Base-by-base conservation (phyloP, 2,888 invertebrate species). In the Theretra japonica region DNA sequence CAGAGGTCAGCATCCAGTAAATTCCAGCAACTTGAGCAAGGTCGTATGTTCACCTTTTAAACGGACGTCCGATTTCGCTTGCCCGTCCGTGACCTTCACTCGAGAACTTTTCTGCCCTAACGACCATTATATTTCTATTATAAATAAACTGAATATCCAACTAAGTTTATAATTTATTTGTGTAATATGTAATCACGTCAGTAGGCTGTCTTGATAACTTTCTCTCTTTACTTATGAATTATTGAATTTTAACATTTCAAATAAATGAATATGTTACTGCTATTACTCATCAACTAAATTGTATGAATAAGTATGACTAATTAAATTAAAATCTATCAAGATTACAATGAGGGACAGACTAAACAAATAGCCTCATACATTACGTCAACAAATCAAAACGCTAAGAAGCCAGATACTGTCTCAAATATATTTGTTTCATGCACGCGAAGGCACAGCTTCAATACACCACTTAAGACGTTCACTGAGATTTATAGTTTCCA, bases 391-490 rank as follows among this genome's bases (percentile, higher is more conserved):
- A 65, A 69, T 69, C 56, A 71, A 53, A 71, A 30, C 53, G 56
- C 53, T 65, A 71, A 71, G 56, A 56, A 62, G 25, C 56, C 17
- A 33, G 53, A 65, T 65, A 65, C 70, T 62, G 50, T n/a, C 21
- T 69, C 28, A 72, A 69, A 69, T 69, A 59, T 72, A 69, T 72
- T 69, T 69, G 58, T 68, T 57, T 41, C 33, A 56, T 50, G 30
- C 41, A 41, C 59, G 60, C 21, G 56, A 53, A 65, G 53, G 58
- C 53, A 30, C 59, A 50, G 68, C 69, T 60, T 72, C 65, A 65
- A 50, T 84, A 85, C 81, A 86, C 83, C 83, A 86, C 84, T 85
- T 84, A 83, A 88, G 85, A 83, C 83, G 80, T 85, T 83, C 79
- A 71, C 77, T 60, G 75, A 86, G 86, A 89, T 88, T 88, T 88